Evolutionary conservation across 2,797 vertebrate species (phyloP), one percentile per base, ranked within the genome.

Genomic region (Mus minutoides): DNA sequence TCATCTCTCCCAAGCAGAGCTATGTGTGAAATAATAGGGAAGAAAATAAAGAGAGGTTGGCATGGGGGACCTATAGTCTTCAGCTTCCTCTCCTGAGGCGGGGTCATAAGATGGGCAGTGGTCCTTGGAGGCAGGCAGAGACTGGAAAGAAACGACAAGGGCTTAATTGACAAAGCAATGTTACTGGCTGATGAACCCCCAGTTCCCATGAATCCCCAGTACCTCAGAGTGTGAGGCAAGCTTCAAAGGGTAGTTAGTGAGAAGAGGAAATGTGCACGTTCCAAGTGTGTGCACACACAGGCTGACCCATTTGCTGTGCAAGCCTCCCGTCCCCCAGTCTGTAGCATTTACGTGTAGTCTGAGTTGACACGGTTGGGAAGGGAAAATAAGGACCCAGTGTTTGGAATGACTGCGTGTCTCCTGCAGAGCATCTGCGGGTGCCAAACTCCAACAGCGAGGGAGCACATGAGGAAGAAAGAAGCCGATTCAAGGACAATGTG

Each of bases 251-350:
- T n/a, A 6, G 16, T 62, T 12, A 31, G 19, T 8, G 43, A 49
- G 31, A 49, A 67, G 40, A 49, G 31, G 31, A n/a, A 37, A 8
- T 22, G 12, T 34, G 56, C 37, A 13, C 10, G 1, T 16, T n/a
- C 14, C 1, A 4, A 77, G 46, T 77, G 46, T 56, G 54, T 56
- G 54, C 7, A 46, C 43, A 46, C 43, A 77, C 3, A 1, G 52
- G 52, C 49, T 80, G 21, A 37, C n/a, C 3, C 7, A 19, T 10
- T 21, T 29, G 29, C 43, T 1, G 58, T 46, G 10, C 0, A 46
- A 29, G 26, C 2, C 56, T 10, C 26, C 29, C 40, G 37, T 31
- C 0, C 14, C 2, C 3, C 0, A 9, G 22, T 9, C 40, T 31
- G 26, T 6, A 52, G 88, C 8, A 58, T 17, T 64, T 31, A 46